Base-by-base conservation (phyloP, 2,888 invertebrate species). In the Zaprionus bogoriensis region DNA sequence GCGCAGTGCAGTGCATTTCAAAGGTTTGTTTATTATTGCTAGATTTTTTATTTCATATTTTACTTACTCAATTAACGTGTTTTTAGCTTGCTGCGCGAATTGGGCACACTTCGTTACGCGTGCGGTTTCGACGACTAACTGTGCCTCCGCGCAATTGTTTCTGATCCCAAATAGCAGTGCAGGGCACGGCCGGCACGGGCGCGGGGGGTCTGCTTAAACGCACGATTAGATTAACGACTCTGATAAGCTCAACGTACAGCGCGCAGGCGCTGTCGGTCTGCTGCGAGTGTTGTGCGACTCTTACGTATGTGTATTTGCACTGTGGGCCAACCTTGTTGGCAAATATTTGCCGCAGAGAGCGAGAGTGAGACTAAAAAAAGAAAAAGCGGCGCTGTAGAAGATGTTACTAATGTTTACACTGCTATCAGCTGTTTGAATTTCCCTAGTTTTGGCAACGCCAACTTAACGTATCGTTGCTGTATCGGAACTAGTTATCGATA, bases 211-310 rank as follows among this genome's bases (percentile, higher is more conserved):
- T 25, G 46, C 36, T 12, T 46, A 51, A 57, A 39, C 30, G 32
- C 28, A 55, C 61, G 81, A 83, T 83, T 74, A 80, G 74, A 86
- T 74, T 74, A 80, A 41, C 30, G 47, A 12, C 27, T 45, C 19
- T 76, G 84, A 81, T 83, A 83, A 76, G 54, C 27, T 32, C 23
- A 19, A n/a, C 36, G 44, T 53, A 12, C 36, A 60, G 20, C 41
- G 65, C 70, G 75, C 75, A 74, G 20, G 75, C 75, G 75, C 58
- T 57, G 12, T 48, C 36, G 25, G 36, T 4, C 42, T 22, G 27
- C 42, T 30, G 48, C 17, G 27, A 46, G 23, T 53, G 25, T 38
- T 22, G 39, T 36, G 25, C 2, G 10, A 41, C 6, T 48, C n/a
- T 47, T 39, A 23, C n/a, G 28, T 36, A 19, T 4, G 39, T 9